phyloP scores from a whole-genome alignment of 2,113 vertebrate genomes.

The Sprattus sprattus region DNA sequence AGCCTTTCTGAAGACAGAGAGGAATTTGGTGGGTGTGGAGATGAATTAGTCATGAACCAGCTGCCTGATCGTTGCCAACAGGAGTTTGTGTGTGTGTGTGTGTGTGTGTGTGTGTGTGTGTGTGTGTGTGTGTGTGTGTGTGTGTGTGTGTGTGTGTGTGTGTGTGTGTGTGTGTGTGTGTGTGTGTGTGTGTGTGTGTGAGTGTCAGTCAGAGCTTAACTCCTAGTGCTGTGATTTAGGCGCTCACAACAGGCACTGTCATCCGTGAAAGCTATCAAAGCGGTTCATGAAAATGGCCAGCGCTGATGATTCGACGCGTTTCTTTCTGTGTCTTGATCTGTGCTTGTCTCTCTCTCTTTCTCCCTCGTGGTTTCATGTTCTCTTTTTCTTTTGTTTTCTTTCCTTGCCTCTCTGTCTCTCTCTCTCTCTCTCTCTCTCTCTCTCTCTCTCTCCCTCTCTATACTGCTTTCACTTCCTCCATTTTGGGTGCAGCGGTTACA shows the following conservation, averaged over 20 bases:
- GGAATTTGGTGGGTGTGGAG: constrained; percentile 20
- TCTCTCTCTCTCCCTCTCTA: not conserved
- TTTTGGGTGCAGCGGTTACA: not conserved
- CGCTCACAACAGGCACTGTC: not conserved
- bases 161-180: not conserved
- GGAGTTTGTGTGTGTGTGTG: not conserved
- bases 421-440: not conserved
- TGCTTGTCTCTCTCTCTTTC: not conserved
- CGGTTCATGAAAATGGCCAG: not conserved
- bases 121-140: not conserved
- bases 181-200: not conserved
- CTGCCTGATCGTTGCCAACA: constrained; percentile 9
- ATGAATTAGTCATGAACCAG: constrained; percentile 7
- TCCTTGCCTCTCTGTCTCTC: not conserved
- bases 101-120: not conserved
- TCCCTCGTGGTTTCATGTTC: not conserved
- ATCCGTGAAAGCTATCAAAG: not conserved
- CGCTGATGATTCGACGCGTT: not conserved
- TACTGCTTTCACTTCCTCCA: constrained; percentile 24
- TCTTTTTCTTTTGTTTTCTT: not conserved
- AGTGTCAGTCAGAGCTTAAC: not conserved
- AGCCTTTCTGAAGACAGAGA: not conserved
- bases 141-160: not conserved
- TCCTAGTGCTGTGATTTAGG: not conserved
- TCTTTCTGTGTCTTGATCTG: not conserved